phyloP scores from a whole-genome alignment of 2,888 invertebrate species.

The Unio pictorum region DNA sequence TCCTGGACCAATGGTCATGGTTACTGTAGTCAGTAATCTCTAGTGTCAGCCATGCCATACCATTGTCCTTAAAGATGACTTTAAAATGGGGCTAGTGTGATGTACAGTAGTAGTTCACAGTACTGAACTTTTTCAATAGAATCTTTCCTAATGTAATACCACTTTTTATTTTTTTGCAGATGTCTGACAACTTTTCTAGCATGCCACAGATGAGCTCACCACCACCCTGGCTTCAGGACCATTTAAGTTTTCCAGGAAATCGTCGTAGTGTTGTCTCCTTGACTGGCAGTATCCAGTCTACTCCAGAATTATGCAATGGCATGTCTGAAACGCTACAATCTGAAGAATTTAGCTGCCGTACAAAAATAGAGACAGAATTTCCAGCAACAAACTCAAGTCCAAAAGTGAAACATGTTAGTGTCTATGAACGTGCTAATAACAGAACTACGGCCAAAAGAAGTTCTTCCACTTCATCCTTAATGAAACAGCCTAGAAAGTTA shows the following conservation, averaged over 20 bases:
- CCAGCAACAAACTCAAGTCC: constrained; percentile 65
- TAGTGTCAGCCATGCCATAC: no score
- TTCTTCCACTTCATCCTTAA: constrained; percentile 34
- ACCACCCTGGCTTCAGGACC: constrained; percentile 63
- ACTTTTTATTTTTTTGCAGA: constrained; percentile 40
- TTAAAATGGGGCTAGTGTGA: no score
- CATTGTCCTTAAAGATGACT: no score
- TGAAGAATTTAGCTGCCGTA: constrained; percentile 30
- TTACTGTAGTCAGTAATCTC: no score
- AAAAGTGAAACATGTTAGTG: constrained; percentile 55
- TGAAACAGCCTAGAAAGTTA: constrained; percentile 21
- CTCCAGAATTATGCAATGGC: constrained; percentile 21
- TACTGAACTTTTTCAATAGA: background rate
- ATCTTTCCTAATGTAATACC: background rate
- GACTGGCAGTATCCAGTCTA: constrained; percentile 27
- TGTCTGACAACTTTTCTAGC: constrained; percentile 51
- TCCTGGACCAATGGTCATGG: no score
- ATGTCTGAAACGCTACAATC: constrained; percentile 2
- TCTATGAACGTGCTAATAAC: constrained; percentile 38
- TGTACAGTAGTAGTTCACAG: background rate
- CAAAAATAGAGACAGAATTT: constrained; percentile 65
- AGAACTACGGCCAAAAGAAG: constrained; percentile 20
- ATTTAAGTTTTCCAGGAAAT: constrained; percentile 36
- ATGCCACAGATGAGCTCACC: constrained; percentile 63
- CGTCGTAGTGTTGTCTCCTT: constrained; percentile 25